Percentiles rank a stretch among this genome's conserved stretches.
Evolutionary conservation across 2,888 invertebrate species (phyloP).

Genomic region (Villa cingulata): DNA sequence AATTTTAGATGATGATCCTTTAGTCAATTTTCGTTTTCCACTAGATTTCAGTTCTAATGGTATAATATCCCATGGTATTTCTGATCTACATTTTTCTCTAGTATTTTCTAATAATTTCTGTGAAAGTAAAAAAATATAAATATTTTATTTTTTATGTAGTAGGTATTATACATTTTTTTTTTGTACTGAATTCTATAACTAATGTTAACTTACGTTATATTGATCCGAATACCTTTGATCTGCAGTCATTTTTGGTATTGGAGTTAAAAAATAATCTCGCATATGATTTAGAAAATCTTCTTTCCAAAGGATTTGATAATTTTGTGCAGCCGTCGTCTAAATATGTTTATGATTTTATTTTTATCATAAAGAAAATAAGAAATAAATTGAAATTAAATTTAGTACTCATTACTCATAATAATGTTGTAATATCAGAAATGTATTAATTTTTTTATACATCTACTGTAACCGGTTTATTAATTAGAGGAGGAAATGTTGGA

Average conservation of each 20-base stretch:
- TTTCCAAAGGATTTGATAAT: conserved; percentile 56
- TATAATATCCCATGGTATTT: conserved; percentile 44
- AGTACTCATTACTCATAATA: too few relatives aligned
- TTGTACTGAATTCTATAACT: too few relatives aligned
- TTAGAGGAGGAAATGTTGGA: conserved; percentile 46
- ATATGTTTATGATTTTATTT: neutral
- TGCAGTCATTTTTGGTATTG: conserved; percentile 14
- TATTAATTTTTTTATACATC: too few relatives aligned
- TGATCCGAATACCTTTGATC: conserved; percentile 21
- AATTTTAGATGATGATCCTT: neutral
- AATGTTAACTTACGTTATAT: conserved; percentile 18
- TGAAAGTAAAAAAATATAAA: neutral
- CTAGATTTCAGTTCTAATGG: conserved; percentile 49
- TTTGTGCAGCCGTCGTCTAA: conserved; percentile 43
- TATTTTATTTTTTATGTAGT: too few relatives aligned
- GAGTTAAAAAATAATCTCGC: conserved; percentile 39
- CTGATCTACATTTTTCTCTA: conserved; percentile 25
- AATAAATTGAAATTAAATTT: neutral
- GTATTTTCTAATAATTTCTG: conserved; percentile 24
- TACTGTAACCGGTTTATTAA: conserved; percentile 42
- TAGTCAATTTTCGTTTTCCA: conserved; percentile 28
- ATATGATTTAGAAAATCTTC: conserved; percentile 59
- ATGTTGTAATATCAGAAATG: too few relatives aligned
- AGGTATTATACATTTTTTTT: too few relatives aligned
- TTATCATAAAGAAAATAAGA: neutral